These are phyloP conservation scores for Cromileptes altivelis DNA, from an alignment of 2,113 vertebrate genomes.

Conservation along the genomic window DNA sequence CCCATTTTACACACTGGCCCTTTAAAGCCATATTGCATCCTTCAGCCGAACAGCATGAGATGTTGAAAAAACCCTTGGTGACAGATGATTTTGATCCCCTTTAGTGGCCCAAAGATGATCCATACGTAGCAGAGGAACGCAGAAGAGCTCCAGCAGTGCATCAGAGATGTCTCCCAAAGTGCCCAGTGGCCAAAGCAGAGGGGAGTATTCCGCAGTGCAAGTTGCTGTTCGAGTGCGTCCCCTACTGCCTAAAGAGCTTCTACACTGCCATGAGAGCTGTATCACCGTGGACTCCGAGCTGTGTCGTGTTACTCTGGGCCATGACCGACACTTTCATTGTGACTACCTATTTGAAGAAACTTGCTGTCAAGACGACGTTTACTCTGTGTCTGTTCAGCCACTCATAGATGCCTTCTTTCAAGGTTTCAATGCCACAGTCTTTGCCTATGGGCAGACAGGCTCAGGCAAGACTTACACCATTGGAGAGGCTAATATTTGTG, in stretches of 20 bases:
- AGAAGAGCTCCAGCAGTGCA: conserved; percentile 18
- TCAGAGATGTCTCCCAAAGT: conserved; percentile 89
- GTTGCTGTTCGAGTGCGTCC: conserved; percentile 93
- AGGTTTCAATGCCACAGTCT: conserved; percentile 95
- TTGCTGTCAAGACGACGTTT: conserved; percentile 90
- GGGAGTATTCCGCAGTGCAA: conserved; percentile 89
- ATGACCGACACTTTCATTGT: conserved; percentile 89
- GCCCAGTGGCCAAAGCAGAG: conserved; percentile 77
- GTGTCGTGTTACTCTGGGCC: conserved; percentile 88
- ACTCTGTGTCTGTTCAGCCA: conserved; percentile 89
- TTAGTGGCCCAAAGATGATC: conserved; percentile 64
- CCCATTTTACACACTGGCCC: no score
- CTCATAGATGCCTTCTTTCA: conserved; percentile 94
- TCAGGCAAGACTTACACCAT: conserved; percentile 97
- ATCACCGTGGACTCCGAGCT: conserved; percentile 85
- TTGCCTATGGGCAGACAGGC: conserved; percentile 96
- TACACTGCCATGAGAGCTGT: conserved; percentile 91
- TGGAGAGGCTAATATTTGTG: conserved; percentile 94
- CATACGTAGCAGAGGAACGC: conserved; percentile 41
- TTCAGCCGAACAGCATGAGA: background rate
- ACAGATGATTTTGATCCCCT: conserved; percentile 22
- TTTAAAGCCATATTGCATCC: background rate
- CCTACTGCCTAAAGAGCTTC: conserved; percentile 91
- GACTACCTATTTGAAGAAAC: conserved; percentile 90
- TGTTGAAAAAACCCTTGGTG: background rate